These are phyloP conservation scores for Patella depressa DNA, from an alignment of 2,888 invertebrate genomes.

Conservation along the genomic window DNA sequence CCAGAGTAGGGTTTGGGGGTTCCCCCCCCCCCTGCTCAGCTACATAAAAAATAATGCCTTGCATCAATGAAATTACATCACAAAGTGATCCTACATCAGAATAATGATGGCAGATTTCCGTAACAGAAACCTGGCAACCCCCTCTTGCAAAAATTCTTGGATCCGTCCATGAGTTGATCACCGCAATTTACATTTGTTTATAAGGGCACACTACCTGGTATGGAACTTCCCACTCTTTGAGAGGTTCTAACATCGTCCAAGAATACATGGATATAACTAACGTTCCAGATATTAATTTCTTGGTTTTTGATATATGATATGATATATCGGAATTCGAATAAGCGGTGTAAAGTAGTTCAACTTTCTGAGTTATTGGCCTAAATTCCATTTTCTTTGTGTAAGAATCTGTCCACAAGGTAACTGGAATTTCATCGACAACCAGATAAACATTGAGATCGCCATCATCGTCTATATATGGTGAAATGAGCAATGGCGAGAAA, in stretches of 20 bases:
- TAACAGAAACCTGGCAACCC: no score
- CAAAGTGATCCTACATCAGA: no score
- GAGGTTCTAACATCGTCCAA: slow-evolving; percentile 44
- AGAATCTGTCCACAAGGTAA: slow-evolving; percentile 39
- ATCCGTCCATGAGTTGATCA: neutral
- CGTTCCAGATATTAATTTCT: slow-evolving; percentile 28
- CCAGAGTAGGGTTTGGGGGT: no score
- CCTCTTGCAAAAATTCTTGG: no score
- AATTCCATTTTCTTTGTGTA: slow-evolving; percentile 12
- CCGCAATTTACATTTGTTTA: neutral
- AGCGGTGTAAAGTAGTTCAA: no score
- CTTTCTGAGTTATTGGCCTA: neutral
- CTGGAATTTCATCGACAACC: slow-evolving; percentile 46
- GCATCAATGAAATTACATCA: no score
- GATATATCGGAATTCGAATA: no score
- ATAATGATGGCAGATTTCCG: no score
- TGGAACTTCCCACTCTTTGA: slow-evolving; percentile 46
- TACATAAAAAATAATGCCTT: no score
- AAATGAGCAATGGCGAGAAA: slow-evolving; percentile 76
- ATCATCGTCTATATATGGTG: slow-evolving; percentile 60
- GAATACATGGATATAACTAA: slow-evolving; percentile 46
- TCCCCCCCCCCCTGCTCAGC: no score
- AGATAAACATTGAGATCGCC: slow-evolving; percentile 46
- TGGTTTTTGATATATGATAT: neutral
- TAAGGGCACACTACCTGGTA: slow-evolving; percentile 40